phyloP scores from a whole-genome alignment of 1,140 invertebrate genomes.

The Cardiocondyla obscurior region DNA sequence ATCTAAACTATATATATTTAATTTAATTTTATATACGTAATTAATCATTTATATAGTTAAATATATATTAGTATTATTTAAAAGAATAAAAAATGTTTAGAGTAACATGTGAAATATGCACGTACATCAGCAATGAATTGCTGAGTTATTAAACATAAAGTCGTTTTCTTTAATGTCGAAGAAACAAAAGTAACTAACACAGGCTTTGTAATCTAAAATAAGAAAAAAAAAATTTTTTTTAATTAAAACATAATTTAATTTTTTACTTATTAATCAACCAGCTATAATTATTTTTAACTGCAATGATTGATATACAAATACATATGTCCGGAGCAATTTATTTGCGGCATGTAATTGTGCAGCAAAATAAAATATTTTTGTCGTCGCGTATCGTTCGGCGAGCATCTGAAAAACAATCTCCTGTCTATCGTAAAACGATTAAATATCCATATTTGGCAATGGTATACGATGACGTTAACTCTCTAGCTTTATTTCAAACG shows the following conservation, averaged over 20 bases:
- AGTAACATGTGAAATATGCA: no score
- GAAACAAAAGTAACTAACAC: not conserved
- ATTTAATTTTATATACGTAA: no score
- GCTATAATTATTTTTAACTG: not conserved
- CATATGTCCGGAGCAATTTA: not conserved
- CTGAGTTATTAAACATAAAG: no score
- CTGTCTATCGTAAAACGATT: conserved; percentile 42
- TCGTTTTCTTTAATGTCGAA: no score
- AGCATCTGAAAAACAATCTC: conserved; percentile 44
- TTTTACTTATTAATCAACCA: no score
- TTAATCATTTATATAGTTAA: no score
- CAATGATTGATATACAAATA: not conserved
- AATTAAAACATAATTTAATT: no score
- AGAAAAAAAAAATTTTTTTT: not conserved
- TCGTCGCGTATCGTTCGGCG: not conserved
- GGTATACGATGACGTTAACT: conserved; percentile 43
- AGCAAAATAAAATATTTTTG: conserved; percentile 18
- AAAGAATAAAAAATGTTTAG: not conserved
- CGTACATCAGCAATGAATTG: no score
- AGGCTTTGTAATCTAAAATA: not conserved
- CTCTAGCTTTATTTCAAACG: conserved; percentile 33
- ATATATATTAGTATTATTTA: no score
- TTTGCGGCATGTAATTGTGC: not conserved
- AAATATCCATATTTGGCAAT: conserved; percentile 34
- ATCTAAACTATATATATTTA: no score